phyloP scores from a whole-genome alignment of 2,797 vertebrate species.

The Danio albolineatus region DNA sequence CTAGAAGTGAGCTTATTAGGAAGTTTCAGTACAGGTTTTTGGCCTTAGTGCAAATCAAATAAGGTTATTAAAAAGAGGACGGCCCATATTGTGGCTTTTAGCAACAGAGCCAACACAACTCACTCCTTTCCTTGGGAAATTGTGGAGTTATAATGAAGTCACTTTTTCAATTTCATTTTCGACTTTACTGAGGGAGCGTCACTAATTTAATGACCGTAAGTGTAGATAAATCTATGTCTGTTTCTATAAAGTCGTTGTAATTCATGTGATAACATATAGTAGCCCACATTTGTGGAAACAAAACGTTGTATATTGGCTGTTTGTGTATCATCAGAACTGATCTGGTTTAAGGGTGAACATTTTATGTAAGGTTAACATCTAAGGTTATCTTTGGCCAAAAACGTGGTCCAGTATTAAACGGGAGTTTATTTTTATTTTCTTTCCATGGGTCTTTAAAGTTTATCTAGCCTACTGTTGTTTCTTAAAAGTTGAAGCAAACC shows the following conservation, averaged over 20 bases:
- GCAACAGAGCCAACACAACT: constrained; percentile 11
- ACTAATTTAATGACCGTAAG: constrained; percentile 4
- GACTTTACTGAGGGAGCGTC: not conserved
- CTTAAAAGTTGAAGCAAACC: too few species aligned
- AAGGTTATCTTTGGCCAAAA: too few species aligned
- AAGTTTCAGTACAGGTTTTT: constrained; percentile 27
- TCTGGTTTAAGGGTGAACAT: too few species aligned
- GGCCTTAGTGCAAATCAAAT: not conserved
- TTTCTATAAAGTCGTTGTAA: not conserved
- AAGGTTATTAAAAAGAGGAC: not conserved
- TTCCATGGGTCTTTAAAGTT: too few species aligned
- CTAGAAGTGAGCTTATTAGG: constrained; percentile 24
- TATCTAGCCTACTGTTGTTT: too few species aligned
- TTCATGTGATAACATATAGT: too few species aligned
- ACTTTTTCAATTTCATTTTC: constrained; percentile 8
- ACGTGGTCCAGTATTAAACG: too few species aligned
- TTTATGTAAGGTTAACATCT: too few species aligned
- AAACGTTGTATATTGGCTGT: too few species aligned
- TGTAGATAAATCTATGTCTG: not conserved
- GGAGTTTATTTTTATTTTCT: too few species aligned
- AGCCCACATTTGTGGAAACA: too few species aligned
- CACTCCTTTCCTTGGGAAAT: not conserved
- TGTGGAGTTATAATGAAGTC: constrained; percentile 9
- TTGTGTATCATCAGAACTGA: too few species aligned
- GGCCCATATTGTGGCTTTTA: not conserved